Base-by-base conservation (phyloP, 64 coral and sea anemone species). In the Orbicella faveolata region DNA sequence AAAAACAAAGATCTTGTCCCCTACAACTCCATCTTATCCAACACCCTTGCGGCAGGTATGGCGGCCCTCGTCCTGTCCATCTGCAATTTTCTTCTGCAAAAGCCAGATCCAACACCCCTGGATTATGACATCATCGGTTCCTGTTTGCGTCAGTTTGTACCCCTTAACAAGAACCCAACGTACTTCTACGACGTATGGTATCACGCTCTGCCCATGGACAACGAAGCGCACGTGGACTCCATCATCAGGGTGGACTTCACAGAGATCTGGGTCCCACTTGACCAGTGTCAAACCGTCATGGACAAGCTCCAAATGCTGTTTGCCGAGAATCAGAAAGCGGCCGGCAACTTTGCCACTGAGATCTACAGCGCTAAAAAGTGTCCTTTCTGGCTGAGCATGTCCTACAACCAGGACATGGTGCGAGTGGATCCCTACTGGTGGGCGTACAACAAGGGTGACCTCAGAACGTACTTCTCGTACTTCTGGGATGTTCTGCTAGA, bases 371-470 rank as follows among this genome's bases (percentile, higher is more conserved):
- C 94, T 14, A 95, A 92, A 25, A 1, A 80, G 9, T 78, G 86
- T 52, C 89, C 89, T 1, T 95, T 95, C 62, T 95, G 94, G 94
- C 30, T 95, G 72, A 72, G 76, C 39, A 95, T 95, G 89, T 88
- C 93, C 2, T 88, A 94, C 81, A 44, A 34, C 18, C 54, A 75
- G 17, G 36, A 70, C n/a, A 87, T 95, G 94, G 85, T 95, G 0
- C 69, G 94, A 61, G 79, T 92, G 16, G 94, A 95, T 84, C 84
- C 94, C 0, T 95, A 91, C 48, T 95, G 94, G 94, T 95, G 85
- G 83, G 54, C 44, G 12, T 77, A 74, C 77, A 95, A 95, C 55
- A 91, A 70, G 36, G 89, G 84, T 9, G 21, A 83, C 53, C 52
- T 36, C 13, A 85, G 73, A 25, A 62, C 77, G 6, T 95, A 70